Evolutionary conservation across 2,113 vertebrate species (phyloP).

Genomic region (Lichenostomus cassidix): DNA sequence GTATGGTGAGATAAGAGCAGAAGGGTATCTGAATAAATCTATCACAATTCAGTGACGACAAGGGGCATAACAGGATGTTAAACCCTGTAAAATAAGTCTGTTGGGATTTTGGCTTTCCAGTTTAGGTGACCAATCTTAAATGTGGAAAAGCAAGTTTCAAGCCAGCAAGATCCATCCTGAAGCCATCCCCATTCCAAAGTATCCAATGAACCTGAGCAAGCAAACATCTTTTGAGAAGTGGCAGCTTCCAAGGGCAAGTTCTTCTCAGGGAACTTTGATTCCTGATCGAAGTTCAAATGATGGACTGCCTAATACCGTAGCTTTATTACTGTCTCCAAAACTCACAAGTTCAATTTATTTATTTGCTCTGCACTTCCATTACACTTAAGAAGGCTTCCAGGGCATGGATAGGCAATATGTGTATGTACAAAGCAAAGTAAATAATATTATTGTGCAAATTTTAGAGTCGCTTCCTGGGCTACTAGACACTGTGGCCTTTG

Average conservation of each 20-base stretch:
- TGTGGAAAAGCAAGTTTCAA: neutral
- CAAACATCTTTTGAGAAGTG: neutral
- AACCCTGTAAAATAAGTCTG: neutral
- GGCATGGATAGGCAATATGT: neutral
- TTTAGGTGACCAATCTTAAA: neutral
- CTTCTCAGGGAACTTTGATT: neutral
- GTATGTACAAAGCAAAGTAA: neutral
- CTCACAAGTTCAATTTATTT: neutral
- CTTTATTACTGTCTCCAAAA: neutral
- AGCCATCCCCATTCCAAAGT: fast-evolving
- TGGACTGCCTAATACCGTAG: neutral
- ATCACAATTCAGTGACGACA: neutral
- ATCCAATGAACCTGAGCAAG: fast-evolving
- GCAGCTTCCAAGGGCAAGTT: fast-evolving
- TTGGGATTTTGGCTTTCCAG: neutral
- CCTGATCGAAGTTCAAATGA: neutral
- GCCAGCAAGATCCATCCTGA: neutral
- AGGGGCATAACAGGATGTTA: neutral
- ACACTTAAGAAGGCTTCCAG: neutral
- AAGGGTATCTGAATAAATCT: neutral
- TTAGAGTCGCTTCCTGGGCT: neutral
- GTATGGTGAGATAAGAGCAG: neutral
- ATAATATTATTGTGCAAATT: neutral
- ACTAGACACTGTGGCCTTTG: neutral
- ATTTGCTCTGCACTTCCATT: neutral